Base-by-base conservation (phyloP, 2,888 invertebrate genomes). In the Byasa hedistus region DNA sequence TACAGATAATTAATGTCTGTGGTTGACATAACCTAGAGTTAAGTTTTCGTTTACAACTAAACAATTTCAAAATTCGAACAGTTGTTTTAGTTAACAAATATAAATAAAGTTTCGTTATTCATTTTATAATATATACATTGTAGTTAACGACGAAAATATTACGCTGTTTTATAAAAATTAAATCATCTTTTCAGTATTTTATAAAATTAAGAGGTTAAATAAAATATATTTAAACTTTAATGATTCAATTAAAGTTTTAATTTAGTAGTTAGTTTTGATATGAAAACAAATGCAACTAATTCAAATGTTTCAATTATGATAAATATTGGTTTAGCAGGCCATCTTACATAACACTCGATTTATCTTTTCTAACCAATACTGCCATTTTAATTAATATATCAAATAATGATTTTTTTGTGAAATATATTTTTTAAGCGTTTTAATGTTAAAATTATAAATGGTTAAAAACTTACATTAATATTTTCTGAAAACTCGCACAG, bases 381-480 rank as follows among this genome's bases (percentile, higher is more conserved):
- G 17, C 17, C 3, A 17, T 44, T 15, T 44, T 44, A 0, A 44
- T 44, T 15, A 19, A 44, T 44, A 17, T 44, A 1, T 4, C 19
- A 15, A 44, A 44, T 15, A 44, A 17, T 15, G 44, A 44, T 44
- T 17, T 3, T 17, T 44, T 15, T 17, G 17, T 44, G 15, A 44
- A 2, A 44, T 4, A 44, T 44, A 22, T 19, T 21, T 52, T 21
- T 21, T 8, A 52, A 21, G 3, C 1, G 5, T 52, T 21, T 8
- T n/a, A 21, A 52, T 22, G 4, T n/a, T n/a, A n/a, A n/a, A n/a
- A n/a, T n/a, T n/a, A n/a, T n/a, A n/a, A 21, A 52, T 21, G 8
- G 8, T 52, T 19, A 10, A 19, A 67, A 70, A 79, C 77, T 79
- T 68, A 79, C 80, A 69, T 73, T 61, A 70, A 56, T 66, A 75